Base-by-base conservation (phyloP, 2,113 vertebrate species). In the Spea multiplicata region DNA sequence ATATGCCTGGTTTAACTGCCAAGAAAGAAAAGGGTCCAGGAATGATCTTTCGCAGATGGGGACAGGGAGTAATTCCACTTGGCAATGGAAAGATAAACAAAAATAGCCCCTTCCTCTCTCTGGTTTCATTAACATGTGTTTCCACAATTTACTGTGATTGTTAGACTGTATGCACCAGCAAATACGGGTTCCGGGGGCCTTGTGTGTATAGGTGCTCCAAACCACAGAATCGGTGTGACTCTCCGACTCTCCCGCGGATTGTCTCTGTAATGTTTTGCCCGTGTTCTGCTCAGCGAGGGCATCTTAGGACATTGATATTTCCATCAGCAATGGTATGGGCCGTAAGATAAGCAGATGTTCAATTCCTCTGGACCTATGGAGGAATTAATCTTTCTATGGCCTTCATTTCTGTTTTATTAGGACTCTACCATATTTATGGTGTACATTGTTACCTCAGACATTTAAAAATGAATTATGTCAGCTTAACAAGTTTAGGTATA, bases 71-170 rank as follows among this genome's bases (percentile, higher is more conserved):
- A 74, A 68, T 80, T 47, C 46, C 14, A 44, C 45, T 74, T 80
- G 65, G 78, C 65, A 49, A 12, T 68, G 16, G 17, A 50, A 74
- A 74, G 71, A 80, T 80, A 80, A 80, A 80, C 71, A 80, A 74
- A 80, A 80, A 80, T 74, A 80, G 71, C 64, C 64, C 65, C 30
- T 66, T 68, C 65, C 62, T 80, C 76, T 57, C 16, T 71, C 74
- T 59, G 66, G 52, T 76, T 76, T 76, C 74, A 68, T 53, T 53
- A 69, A 44, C 57, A 55, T 55, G 30, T 8, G 64, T 6, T 12
- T 49, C 17, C 46, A 30, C n/a, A 6, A 4, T 69, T 52, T 52
- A 44, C 52, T 74, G n/a, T 44, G 9, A 2, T 45, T 48, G 16
- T 69, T 52, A 44, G 8, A 64, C 2, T 64, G 17, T 64, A 17